Conservation (phyloP, 2,113 vertebrate species). For the Corythornis madagascariensis region DNA sequence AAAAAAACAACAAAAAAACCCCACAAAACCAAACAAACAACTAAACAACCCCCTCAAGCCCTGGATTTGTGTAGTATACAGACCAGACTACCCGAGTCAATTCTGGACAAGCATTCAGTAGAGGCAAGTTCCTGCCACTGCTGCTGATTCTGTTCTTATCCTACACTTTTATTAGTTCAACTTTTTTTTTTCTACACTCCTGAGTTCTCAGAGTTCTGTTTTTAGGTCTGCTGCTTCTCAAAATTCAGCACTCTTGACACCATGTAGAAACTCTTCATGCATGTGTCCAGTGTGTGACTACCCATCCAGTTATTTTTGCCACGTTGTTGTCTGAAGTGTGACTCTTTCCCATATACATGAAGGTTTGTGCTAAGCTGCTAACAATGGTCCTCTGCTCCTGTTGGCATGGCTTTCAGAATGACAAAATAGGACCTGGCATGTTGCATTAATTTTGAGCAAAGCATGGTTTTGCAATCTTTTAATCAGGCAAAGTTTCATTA, state of each 20-base stretch:
- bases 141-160: not conserved
- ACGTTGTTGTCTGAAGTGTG: not conserved
- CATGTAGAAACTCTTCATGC: not conserved
- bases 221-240: not conserved
- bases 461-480: not conserved
- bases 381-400: not conserved
- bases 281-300: not conserved
- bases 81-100: not conserved
- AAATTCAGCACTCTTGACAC: not conserved
- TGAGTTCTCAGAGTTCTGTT: not conserved
- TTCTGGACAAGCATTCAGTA: not conserved
- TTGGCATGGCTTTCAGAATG: not conserved
- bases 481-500: not conserved
- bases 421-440: not conserved
- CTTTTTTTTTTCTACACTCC: not conserved
- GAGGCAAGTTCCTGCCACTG: not conserved
- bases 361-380: not conserved
- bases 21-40: no score
- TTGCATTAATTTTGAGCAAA: not conserved
- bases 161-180: not conserved
- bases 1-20: no score
- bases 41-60: rapidly evolving
- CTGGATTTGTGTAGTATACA: not conserved
- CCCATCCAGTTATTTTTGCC: not conserved
- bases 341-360: not conserved